Base-by-base conservation (phyloP, 2,113 vertebrate genomes). In the Corydoras maculifer region DNA sequence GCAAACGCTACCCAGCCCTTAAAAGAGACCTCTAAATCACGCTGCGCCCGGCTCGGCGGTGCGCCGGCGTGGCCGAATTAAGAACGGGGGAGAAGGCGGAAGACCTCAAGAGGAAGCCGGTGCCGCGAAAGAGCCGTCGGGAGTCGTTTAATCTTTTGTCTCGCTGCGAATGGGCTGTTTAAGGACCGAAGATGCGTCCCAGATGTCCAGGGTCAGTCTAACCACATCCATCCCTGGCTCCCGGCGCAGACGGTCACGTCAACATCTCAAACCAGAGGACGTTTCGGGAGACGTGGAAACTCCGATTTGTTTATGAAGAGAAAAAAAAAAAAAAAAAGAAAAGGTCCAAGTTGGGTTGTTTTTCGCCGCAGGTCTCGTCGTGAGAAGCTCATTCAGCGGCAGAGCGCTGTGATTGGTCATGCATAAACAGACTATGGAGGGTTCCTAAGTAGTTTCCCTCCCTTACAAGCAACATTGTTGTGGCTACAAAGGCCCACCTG, bases 121-220 rank as follows among this genome's bases (percentile, higher is more conserved):
- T 75, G 78, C 82, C 62, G 59, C 73, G 77, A 84, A 79, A 74
- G 80, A 76, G 78, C 70, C 76, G 82, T 83, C 76, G 83, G 81
- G 84, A 86, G 84, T 79, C 77, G 35, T 82, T 80, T 75, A 79
- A 77, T 74, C 77, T 80, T 66, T 67, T 61, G 84, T 81, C 80
- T 71, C 82, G 78, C 75, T 82, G 84, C 65, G 68, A 86, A 82
- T 75, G 82, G 77, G 83, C 76, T 77, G 75, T 82, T 79, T 77
- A 66, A 79, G 81, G 75, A 79, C 74, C 72, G 75, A 85, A 84
- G 86, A 86, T 88, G 86, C 77, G 74, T 82, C 76, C 83, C 87
- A 90, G 85, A 88, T 88, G 86, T 86, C 82, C 77, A 79, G 78
- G 82, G 82, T 67, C 69, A 77, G 75, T 64, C 69, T 69, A 58